These are phyloP conservation scores for Coelopa frigida DNA, from an alignment of 1,140 invertebrate species.

Conservation along the genomic window DNA sequence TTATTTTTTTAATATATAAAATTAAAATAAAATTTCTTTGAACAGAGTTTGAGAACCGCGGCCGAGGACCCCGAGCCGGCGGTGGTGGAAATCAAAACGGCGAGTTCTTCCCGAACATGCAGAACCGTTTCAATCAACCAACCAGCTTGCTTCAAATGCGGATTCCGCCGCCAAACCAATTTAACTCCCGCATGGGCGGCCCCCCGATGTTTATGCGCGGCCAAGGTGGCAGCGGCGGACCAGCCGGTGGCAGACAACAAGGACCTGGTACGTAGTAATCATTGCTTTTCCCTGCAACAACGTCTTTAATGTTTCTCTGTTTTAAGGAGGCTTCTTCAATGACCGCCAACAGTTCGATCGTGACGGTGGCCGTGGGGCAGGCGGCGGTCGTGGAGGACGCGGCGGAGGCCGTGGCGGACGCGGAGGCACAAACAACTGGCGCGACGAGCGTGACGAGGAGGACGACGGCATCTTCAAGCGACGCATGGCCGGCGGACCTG, in stretches of 20 bases:
- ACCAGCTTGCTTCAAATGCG: constrained; percentile 42
- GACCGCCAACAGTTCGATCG: constrained; percentile 43
- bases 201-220: constrained; percentile 15
- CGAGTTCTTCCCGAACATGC: constrained; percentile 35
- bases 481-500: constrained; percentile 28
- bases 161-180: constrained; percentile 35
- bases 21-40: background rate
- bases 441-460: constrained; percentile 30
- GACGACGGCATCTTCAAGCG: constrained; percentile 35
- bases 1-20: no score
- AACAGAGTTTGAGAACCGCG: constrained; percentile 15
- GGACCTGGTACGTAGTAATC: constrained; percentile 29
- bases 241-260: constrained; percentile 24
- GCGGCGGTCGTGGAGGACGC: constrained; percentile 39
- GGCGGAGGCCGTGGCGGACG: constrained; percentile 34
- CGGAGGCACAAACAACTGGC: constrained; percentile 24
- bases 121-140: constrained; percentile 39
- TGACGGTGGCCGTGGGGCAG: constrained; percentile 39
- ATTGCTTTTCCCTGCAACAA: background rate
- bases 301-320: background rate
- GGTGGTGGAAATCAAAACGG: constrained; percentile 18
- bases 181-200: constrained; percentile 32
- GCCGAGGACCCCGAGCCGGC: constrained; percentile 8
- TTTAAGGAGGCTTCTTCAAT: constrained; percentile 40
- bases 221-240: constrained; percentile 16